Base-by-base conservation (phyloP, 2,113 vertebrate genomes). In the Brienomyrus longianalis region DNA sequence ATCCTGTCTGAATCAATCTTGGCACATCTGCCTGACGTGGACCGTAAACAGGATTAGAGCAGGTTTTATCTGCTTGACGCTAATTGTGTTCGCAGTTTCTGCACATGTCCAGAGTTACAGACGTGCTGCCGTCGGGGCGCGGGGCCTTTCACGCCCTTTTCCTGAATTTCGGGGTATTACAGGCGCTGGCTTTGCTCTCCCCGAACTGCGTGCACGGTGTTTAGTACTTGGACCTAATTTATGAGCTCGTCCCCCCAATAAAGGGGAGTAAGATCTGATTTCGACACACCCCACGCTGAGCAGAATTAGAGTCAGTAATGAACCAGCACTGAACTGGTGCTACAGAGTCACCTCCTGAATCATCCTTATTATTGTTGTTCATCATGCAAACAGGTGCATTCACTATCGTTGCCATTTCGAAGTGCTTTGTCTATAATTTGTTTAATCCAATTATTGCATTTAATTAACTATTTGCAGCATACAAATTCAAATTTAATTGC, bases 21-120 rank as follows among this genome's bases (percentile, higher is more conserved):
- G 96, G 95, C 97, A 97, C 97, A 97, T 97, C 97, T 98, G 97
- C 95, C 96, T 97, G 96, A 97, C 94, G 95, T 91, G 92, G 94
- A 96, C 95, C 96, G 94, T 97, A 97, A 98, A 98, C 96, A 97
- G 97, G 97, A 98, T 97, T 98, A 97, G 95, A 95, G 95, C 90
- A 93, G 95, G 97, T 95, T 96, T 97, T 97, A 97, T 97, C 97
- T 96, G 96, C 96, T 97, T 97, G 96, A 97, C 93, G 94, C 95
- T 97, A 97, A 98, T 97, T 97, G 97, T 96, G 95, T 95, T 97
- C 94, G 93, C 95, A 96, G 96, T 96, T 96, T 95, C 95, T 96
- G 96, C 96, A 97, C 96, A 97, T 97, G 97, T 95, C 95, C 95
- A 95, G 91, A 89, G 94, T 94, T 95, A 92, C 89, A 94, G 96